Base-by-base conservation (phyloP, 1,140 invertebrate species). In the Bombus terrestris region DNA sequence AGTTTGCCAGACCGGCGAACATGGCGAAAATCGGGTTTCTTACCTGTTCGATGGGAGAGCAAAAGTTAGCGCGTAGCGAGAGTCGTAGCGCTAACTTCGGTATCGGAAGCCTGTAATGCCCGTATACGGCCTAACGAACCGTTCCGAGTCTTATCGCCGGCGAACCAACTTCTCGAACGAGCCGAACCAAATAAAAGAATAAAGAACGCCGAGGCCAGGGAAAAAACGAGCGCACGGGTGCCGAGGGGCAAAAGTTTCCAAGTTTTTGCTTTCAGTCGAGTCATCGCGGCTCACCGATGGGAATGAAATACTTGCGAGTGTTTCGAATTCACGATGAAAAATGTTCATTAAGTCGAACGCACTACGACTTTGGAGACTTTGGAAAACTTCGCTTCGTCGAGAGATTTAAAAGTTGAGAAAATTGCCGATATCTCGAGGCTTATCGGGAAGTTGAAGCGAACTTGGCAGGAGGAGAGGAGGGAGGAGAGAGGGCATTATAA, bases 101-200 rank as follows among this genome's bases (percentile, higher is more conserved):
- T 85, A 89, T 88, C 86, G 76, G 71, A 80, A 85, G 62, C 76
- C 86, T 72, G 86, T 80, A 80, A 88, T 86, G 72, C 32, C 66
- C 47, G 83, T 81, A 77, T 43, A 57, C 66, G 66, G 43, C 77
- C 57, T 89, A 87, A 89, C 86, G 82, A 88, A 85, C 73, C 77
- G 83, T 88, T 81, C 18, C 79, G 71, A 68, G 75, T 47, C 43
- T 89, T 89, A 86, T 82, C 83, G 75, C 37, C 35, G 79, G 57
- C 75, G 15, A 86, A 74, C 12, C 69, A 86, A 89, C 66, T 89
- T 89, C 66, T 62, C 43, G 41, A 39, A 39, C 75, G 32, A 59
- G 32, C 18, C 41, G 43, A 69, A 69, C 62, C 22, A 62, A 80
- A 85, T 47, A 85, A 41, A 84, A 47, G 76, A 84, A 71, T 41